Base-by-base conservation (phyloP, 2,797 vertebrate genomes). In the Sphenodon punctatus region DNA sequence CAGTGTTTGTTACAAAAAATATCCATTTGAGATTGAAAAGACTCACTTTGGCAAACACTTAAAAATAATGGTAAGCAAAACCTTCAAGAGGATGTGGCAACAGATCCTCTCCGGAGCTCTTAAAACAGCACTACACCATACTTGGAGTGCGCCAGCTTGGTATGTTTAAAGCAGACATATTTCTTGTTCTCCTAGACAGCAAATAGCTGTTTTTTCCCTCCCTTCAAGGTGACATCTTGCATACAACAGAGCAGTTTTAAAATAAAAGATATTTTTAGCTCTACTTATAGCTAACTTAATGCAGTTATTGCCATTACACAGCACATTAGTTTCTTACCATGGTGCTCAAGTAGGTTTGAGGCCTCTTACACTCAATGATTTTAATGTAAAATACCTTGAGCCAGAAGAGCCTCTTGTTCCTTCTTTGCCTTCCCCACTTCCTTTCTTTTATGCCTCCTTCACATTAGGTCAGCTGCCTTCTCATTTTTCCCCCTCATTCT, bases 211-310 rank as follows among this genome's bases (percentile, higher is more conserved):
- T 85, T 84, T 88, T 45, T 82, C 78, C n/a, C 63, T 58, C 67
- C 41, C 25, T 77, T 89, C 90, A 94, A 94, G 89, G 89, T 95
- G 87, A 93, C 82, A 92, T 77, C 58, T 89, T 30, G 49, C 67
- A 68, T 75, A 73, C 41, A 55, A 78, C 49, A 84, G 60, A 88
- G 48, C 55, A 87, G 42, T 80, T 86, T 82, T 88, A 80, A 90
- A 41, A 64, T 46, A 87, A 78, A 41, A 36, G n/a, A 32, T 85
- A 89, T 90, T 92, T 93, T 90, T 91, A 89, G 68, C 61, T 90
- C 78, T 90, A 76, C 79, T 85, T 88, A 51, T 84, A 80, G 67
- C 38, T 86, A 67, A 53, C 55, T 91, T 80, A 86, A 78, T 84
- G 67, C 23, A 67, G 32, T 64, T 86, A 75, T 61, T 72, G 79